Percentiles rank a stretch among this genome's conserved stretches.
Evolutionary conservation across 2,888 invertebrate genomes (phyloP).

Genomic region (Augiades crinisus): DNA sequence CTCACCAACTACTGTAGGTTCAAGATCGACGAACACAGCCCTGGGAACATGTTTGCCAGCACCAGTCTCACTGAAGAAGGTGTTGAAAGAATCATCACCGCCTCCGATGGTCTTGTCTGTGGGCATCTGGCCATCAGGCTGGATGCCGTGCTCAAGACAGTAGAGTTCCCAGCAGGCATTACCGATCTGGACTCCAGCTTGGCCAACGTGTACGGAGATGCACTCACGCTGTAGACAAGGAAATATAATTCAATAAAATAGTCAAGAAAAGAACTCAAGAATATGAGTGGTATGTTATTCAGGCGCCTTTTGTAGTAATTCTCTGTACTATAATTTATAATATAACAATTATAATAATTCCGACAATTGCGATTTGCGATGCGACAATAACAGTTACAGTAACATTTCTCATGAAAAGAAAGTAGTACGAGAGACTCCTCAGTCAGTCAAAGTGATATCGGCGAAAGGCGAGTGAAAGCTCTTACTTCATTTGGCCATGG

Average conservation of each 20-base stretch:
- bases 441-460: background rate
- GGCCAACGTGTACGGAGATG: conserved; percentile 83
- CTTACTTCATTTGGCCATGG: background rate
- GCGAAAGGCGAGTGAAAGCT: conserved; percentile 11
- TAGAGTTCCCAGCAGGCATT: conserved; percentile 95
- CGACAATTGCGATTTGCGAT: too few species aligned
- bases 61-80: conserved; percentile 96
- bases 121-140: conserved; percentile 97
- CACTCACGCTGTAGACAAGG: conserved; percentile 80
- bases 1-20: conserved; percentile 94
- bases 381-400: conserved; percentile 35
- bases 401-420: conserved; percentile 5
- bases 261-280: background rate
- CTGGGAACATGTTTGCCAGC: conserved; percentile 98
- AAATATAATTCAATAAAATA: background rate
- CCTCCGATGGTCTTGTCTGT: conserved; percentile 95
- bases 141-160: conserved; percentile 94
- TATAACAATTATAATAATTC: too few species aligned
- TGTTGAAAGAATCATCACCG: conserved; percentile 97
- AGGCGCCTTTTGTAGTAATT: too few species aligned
- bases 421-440: background rate
- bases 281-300: too few species aligned
- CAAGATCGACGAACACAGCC: conserved; percentile 96
- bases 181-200: conserved; percentile 92
- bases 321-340: too few species aligned